Base-by-base conservation (phyloP, 1,140 invertebrate species). In the Pogonus chalceus region DNA sequence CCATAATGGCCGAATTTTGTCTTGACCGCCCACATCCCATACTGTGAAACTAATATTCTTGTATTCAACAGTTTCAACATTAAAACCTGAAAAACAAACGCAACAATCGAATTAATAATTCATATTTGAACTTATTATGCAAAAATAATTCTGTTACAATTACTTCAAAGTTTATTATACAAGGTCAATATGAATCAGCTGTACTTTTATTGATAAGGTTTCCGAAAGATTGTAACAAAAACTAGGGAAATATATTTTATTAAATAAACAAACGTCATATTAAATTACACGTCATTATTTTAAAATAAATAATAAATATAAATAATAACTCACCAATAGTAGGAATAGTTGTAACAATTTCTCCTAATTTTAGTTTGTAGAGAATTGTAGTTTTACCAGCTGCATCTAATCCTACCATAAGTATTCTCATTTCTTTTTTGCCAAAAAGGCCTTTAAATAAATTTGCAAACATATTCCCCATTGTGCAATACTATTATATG, bases 361-460 rank as follows among this genome's bases (percentile, higher is more conserved):
- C 96, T 72, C 95, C 95, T 79, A 98, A 84, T 84, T 98, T 98
- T 71, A 99, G 83, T 85, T 98, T 98, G 82, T 98, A 98, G 76
- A 98, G 81, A 76, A 98, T 98, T 76, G 96, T 98, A 67, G 96
- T 98, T 87, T 98, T 98, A 79, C 96, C 96, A 76, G 96, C 96
- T 67, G 93, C 94, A 82, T 98, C 96, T 62, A 98, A 82, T 68
- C 95, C 95, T 62, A 85, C 94, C 93, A 96, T 96, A 73, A 96
- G 81, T 84, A 96, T 96, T 78, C 92, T 88, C 92, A 96, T 96
- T 80, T 96, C 92, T 72, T 95, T 96, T 78, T 96, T 96, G 78
- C 92, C 93, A 77, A 96, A 96, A 60, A 96, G 87, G 79, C 92
- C 91, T 85, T 95, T 95, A 73, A 88, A 88, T 76, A 88, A 81